Evolutionary conservation across 2,113 vertebrate genomes (phyloP).

Genomic region (Ctenodactylus gundi): DNA sequence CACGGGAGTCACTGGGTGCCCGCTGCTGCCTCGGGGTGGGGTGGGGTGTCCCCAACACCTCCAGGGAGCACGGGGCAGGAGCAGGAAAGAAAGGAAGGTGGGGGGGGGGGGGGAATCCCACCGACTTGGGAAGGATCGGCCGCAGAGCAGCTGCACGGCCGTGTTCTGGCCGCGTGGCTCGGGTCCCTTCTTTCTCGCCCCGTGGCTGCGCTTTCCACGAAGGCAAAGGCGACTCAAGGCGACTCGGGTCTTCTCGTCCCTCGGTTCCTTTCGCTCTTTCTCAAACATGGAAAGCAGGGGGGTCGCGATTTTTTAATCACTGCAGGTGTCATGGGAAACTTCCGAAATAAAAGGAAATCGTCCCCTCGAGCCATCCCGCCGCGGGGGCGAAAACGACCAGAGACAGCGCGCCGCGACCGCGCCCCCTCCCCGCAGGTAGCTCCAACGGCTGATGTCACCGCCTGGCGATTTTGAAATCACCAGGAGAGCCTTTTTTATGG

Average conservation of each 20-base stretch:
- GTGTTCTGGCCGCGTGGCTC: too few relatives aligned
- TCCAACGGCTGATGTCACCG: background rate
- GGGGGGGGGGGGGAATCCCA: too few relatives aligned
- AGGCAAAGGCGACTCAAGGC: background rate
- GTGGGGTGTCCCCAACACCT: background rate
- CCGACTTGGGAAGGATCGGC: too few relatives aligned
- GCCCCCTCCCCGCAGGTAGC: accelerated
- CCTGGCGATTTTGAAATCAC: background rate
- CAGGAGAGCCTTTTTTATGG: background rate
- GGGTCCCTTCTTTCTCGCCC: background rate
- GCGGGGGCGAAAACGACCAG: too few relatives aligned
- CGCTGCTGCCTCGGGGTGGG: background rate
- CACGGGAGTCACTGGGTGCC: too few relatives aligned
- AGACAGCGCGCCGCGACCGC: accelerated
- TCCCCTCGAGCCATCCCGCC: background rate
- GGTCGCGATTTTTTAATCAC: background rate
- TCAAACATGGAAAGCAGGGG: background rate
- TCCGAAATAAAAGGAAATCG: background rate
- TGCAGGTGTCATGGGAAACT: background rate
- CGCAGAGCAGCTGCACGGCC: too few relatives aligned
- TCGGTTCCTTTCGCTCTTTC: background rate
- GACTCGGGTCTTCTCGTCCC: background rate
- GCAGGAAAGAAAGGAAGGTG: background rate
- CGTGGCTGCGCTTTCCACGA: background rate
- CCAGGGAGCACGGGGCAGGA: background rate